A percentile compares a stretch with the other conserved stretches of the same genome.
Conservation (phyloP, 1,140 invertebrate genomes). For the Drosophila nebulosa region DNA sequence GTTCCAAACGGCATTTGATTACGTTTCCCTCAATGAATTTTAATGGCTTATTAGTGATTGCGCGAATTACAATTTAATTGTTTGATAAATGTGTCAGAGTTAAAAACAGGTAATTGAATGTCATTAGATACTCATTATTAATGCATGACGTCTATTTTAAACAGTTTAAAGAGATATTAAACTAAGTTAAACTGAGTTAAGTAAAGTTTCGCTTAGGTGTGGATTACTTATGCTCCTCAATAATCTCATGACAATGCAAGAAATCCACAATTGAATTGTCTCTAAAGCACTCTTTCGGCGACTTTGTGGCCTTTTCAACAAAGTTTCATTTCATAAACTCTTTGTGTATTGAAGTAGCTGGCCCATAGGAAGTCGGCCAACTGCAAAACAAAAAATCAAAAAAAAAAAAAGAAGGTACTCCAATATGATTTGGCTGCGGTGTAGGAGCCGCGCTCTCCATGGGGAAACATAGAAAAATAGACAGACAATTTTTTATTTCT, state of each 20-base stretch:
- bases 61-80: slow-evolving; percentile 67
- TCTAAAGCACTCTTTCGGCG: not conserved
- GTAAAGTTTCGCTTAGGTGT: not conserved
- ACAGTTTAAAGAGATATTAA: not conserved
- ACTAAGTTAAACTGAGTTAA: not conserved
- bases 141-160: not conserved
- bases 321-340: not conserved
- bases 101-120: slow-evolving; percentile 31
- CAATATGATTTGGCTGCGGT: not conserved
- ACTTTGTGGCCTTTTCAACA: not conserved
- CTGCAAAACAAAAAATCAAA: not conserved
- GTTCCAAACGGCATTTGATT: slow-evolving; percentile 4
- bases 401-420: not conserved
- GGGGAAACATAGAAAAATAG: not conserved
- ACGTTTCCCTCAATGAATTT: slow-evolving; percentile 49
- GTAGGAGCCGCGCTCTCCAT: not conserved
- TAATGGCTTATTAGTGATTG: slow-evolving; percentile 61
- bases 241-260: not conserved
- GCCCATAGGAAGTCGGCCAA: not conserved
- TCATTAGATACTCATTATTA: slow-evolving; percentile 21
- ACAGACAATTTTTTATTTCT: not conserved
- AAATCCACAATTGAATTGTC: not conserved
- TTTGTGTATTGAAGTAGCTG: not conserved
- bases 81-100: slow-evolving; percentile 35
- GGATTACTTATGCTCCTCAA: not conserved